Base-by-base conservation (phyloP, 2,888 invertebrate genomes). In the Pharmacophagus antenor region DNA sequence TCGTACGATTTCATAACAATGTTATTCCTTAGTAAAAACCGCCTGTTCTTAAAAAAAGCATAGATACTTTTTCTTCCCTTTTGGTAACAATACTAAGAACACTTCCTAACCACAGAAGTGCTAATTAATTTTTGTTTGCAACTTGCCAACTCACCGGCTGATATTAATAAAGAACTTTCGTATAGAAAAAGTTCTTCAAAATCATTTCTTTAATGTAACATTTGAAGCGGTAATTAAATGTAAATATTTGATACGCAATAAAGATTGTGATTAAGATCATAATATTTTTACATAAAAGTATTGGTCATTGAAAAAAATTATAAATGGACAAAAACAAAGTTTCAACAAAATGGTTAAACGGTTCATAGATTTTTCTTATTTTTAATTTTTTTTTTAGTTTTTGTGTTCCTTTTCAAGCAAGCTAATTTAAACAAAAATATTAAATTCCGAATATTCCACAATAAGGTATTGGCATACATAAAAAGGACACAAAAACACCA, bases 71-170 rank as follows among this genome's bases (percentile, higher is more conserved):
- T n/a, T 23, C 42, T 44, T n/a, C 25, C 25, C 42, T 42, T 31
- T 57, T 50, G 44, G 51, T 57, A 51, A 57, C 42, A 48, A 3
- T 17, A 12, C 41, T 47, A 44, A 51, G 37, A 21, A 51, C 51
- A 44, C 54, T 52, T 41, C 42, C 18, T 48, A 53, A 46, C 52
- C 58, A 27, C 53, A 58, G 42, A 25, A 41, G 42, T 17, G 42
- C 53, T 59, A 54, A 59, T 59, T 59, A 59, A 59, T 53, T 59
- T 59, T 54, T 54, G 58, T 59, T 53, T 59, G 49, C 58, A 53
- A 25, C 49, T 48, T 49, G 42, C 42, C 48, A 27, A 53, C 53
- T 42, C 42, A 41, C 46, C 42, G 54, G 41, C 18, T 37, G 25
- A 15, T 49, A 48, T 42, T 49, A 59, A 49, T 21, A 57, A 51